Conservation (phyloP, 2,797 vertebrate species). For the Mallotus villosus region DNA sequence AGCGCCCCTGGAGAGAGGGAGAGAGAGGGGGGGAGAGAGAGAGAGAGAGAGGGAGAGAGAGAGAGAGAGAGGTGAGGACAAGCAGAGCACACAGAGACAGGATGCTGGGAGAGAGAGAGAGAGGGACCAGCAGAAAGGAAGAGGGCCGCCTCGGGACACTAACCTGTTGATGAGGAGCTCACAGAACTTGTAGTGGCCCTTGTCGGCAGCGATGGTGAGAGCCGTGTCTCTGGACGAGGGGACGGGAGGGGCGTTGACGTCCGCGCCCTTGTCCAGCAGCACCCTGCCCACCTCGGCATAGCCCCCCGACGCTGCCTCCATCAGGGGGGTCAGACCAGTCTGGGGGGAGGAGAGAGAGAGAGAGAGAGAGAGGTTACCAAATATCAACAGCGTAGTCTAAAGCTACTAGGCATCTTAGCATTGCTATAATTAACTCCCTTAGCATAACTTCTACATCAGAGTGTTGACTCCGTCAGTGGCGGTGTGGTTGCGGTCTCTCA, state of each 20-base stretch:
- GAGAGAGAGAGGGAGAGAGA: background rate
- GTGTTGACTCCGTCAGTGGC: no score
- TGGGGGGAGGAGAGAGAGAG: constrained; percentile 53
- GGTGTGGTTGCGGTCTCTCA: constrained; percentile 45
- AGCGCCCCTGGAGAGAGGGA: constrained; percentile 80
- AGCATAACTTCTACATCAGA: no score
- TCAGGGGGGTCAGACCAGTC: constrained; percentile 97
- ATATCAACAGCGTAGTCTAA: background rate
- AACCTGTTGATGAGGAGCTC: constrained; percentile 98
- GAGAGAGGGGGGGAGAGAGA: constrained; percentile 20
- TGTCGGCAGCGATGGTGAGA: constrained; percentile 98
- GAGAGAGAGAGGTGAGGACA: constrained; percentile 10
- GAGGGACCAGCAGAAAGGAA: background rate
- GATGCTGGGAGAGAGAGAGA: background rate
- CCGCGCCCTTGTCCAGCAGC: constrained; percentile 96
- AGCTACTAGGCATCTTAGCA: background rate
- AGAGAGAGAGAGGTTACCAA: no score
- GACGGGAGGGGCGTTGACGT: constrained; percentile 97
- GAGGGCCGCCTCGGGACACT: background rate
- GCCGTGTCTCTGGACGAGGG: constrained; percentile 98
- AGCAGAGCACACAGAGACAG: background rate
- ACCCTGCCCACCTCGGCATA: constrained; percentile 98
- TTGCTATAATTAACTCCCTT: background rate
- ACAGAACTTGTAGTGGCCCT: constrained; percentile 99
- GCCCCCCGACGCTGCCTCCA: constrained; percentile 98